phyloP scores from a whole-genome alignment of 2,888 invertebrate species.

The Sympetrum striolatum region DNA sequence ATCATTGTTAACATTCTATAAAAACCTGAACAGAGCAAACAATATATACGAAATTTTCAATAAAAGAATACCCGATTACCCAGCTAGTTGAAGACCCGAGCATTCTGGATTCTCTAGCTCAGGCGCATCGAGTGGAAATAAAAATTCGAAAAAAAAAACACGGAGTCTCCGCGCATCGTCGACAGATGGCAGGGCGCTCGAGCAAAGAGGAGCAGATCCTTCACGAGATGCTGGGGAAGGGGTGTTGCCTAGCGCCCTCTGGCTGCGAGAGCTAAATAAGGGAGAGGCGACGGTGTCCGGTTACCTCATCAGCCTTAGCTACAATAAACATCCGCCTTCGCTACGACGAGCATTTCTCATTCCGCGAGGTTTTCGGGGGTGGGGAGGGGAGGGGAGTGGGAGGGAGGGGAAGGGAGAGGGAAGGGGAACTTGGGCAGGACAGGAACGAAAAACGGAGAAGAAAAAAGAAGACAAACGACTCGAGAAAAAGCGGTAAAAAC shows the following conservation, averaged over 20 bases:
- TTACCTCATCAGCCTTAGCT: constrained; percentile 45
- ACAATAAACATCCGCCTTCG: constrained; percentile 44
- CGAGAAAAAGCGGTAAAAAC: background rate
- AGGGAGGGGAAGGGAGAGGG: too few species aligned
- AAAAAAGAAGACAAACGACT: background rate
- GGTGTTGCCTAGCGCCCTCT: background rate
- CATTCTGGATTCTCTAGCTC: too few species aligned
- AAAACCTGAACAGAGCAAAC: too few species aligned
- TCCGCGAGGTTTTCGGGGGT: background rate
- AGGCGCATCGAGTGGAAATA: too few species aligned
- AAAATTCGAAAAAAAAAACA: background rate
- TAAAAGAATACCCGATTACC: too few species aligned
- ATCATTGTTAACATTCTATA: too few species aligned
- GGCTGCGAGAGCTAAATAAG: constrained; percentile 42
- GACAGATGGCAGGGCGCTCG: constrained; percentile 10
- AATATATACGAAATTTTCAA: too few species aligned
- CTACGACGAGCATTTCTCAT: constrained; percentile 44
- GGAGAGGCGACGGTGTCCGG: constrained; percentile 34
- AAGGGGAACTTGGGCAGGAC: background rate
- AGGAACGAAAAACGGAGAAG: too few species aligned
- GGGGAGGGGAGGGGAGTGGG: background rate
- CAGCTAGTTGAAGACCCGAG: too few species aligned
- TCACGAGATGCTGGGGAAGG: background rate
- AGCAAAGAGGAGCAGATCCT: background rate
- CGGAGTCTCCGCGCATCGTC: background rate